A percentile compares a stretch with the other conserved stretches of the same genome.
These are phyloP conservation scores for Drosophila baimaii DNA, from an alignment of 1,140 invertebrate species.

Conservation along the genomic window DNA sequence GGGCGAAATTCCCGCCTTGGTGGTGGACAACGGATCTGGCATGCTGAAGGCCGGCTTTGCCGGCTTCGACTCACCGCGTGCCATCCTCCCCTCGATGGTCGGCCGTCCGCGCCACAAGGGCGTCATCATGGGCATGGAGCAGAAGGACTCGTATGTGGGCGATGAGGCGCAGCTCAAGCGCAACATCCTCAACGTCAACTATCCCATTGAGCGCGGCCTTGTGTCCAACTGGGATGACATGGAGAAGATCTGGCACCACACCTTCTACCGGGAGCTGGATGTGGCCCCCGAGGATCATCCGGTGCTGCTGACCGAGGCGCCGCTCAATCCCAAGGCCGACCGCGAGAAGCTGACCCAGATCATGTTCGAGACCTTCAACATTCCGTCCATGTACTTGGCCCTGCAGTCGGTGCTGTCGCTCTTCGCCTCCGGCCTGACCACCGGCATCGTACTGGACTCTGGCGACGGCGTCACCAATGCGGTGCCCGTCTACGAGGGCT, in stretches of 20 bases:
- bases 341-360: conserved; percentile 4
- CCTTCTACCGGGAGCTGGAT: conserved; percentile 10
- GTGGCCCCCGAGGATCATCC: conserved; percentile 5
- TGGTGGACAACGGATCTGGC: conserved; percentile 4
- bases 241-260: conserved; percentile 13
- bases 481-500: conserved; percentile 11
- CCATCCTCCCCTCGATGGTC: background rate
- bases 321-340: background rate
- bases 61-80: background rate
- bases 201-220: background rate
- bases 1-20: background rate
- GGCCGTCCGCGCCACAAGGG: background rate
- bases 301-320: background rate
- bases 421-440: background rate
- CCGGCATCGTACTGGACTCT: conserved; percentile 1
- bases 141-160: conserved; percentile 5
- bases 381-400: conserved; percentile 6
- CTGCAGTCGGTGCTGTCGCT: conserved; percentile 5
- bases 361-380: conserved; percentile 5
- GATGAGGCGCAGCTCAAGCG: background rate
- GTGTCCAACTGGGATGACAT: conserved; percentile 2
- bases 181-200: background rate
- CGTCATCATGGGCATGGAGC: background rate
- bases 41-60: conserved; percentile 4
- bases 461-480: background rate